Evolutionary conservation across 2,888 invertebrate genomes (phyloP), one percentile per base, ranked within the genome.

Genomic region (Watsonalla binaria): DNA sequence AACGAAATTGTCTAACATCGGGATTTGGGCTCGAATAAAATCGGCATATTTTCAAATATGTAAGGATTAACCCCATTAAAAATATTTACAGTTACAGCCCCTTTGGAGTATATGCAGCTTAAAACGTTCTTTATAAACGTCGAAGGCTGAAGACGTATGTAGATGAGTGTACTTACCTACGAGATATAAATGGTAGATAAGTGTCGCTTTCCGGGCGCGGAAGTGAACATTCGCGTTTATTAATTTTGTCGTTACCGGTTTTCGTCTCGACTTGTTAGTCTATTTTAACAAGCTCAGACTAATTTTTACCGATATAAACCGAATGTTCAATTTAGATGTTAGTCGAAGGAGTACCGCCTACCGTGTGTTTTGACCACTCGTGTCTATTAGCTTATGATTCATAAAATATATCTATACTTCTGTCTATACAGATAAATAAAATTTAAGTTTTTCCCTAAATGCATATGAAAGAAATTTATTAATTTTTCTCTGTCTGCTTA

Each of bases 121-220:
- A 42, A 42, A 11, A 42, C 1, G 42, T 42, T 2, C 11, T 42
- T 42, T 1, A 42, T 35, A n/a, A 15, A 6, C 8, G 11, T 13
- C 13, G 46, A 24, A 39, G 14, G 37, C 15, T 15, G 60, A 56
- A 54, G 53, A 55, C 58, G 56, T 67, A 63, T 57, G 65, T 67
- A 70, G 63, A 63, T 60, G 56, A 66, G 70, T 56, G 70, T 75
- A 67, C 70, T 39, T 59, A 68, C 76, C 24, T 24, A 24, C 24
- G 24, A 24, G 70, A 63, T 75, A 66, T 70, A 70, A 70, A 72
- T 75, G 76, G 24, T 24, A 24, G 24, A 76, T 84, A 85, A 88
- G 83, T 84, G 81, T 76, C 74, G 73, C 76, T 84, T 85, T 88
- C 88, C 88, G 87, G 87, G 72, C 63, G 66, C 77, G 80, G 80